These are phyloP conservation scores for Echiichthys vipera DNA, from an alignment of 2,797 vertebrate genomes.

Conservation along the genomic window DNA sequence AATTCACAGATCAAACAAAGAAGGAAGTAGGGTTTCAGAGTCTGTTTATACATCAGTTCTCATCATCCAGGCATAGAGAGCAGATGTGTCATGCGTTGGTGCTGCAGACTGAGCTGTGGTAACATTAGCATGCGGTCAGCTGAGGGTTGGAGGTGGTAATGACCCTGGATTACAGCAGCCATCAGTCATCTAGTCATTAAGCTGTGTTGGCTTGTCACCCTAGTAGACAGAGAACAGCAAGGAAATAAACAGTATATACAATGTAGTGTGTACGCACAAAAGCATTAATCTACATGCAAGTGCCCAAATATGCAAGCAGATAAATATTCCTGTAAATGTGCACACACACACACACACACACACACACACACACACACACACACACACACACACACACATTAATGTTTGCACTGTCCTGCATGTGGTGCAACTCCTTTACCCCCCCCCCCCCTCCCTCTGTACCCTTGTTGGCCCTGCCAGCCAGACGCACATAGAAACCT, in stretches of 20 bases:
- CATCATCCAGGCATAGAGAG: constrained; percentile 38
- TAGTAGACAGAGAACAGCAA: constrained; percentile 40
- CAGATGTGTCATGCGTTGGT: constrained; percentile 40
- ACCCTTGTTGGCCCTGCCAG: constrained; percentile 55
- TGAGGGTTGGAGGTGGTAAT: constrained; percentile 72
- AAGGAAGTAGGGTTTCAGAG: constrained; percentile 42
- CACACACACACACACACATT: neutral
- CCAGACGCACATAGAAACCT: constrained; percentile 72
- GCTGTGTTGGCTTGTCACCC: constrained; percentile 62
- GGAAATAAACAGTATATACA: constrained; percentile 13
- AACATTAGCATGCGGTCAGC: constrained; percentile 64
- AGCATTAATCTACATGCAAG: neutral
- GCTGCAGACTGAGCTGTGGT: constrained; percentile 42
- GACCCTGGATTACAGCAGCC: constrained; percentile 73
- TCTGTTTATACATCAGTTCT: constrained; percentile 46
- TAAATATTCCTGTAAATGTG: constrained; percentile 9
- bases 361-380: neutral
- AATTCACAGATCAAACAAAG: constrained; percentile 47
- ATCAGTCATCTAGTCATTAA: constrained; percentile 77
- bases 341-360: neutral
- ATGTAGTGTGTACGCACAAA: neutral
- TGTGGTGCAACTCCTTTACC: constrained; percentile 29
- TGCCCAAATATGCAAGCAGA: neutral
- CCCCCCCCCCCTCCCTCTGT: constrained; percentile 14
- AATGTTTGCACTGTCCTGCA: constrained; percentile 27